Base-by-base conservation (phyloP, 2,113 vertebrate genomes). In the Colius striatus region DNA sequence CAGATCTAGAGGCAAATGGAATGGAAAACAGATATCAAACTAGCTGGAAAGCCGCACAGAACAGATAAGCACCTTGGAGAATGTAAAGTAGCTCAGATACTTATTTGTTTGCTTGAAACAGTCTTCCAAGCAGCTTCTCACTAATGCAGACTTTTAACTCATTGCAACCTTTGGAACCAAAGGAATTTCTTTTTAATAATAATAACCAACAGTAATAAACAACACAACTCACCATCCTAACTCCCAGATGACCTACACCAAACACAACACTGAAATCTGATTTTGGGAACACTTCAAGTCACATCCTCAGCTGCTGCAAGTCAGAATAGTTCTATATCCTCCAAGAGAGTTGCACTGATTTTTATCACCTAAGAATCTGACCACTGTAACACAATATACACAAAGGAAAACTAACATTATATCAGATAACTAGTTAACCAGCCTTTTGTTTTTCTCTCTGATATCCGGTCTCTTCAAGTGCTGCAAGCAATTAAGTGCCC, bases 401-500 rank as follows among this genome's bases (percentile, higher is more conserved):
- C 79, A 32, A 51, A 90, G 70, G 94, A 88, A 90, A 90, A 74
- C 67, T 61, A 94, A 73, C 26, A 19, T 84, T 86, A 7, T 57
- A 85, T 62, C 85, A 92, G 91, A 86, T 76, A 96, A 89, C 53
- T 66, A 30, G 80, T 88, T 97, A 95, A 97, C 87, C 58, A 77
- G 38, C 45, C 89, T 70, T 89, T 85, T 89, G 92, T 66, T 96
- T 97, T 96, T 91, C 90, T 94, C 96, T 92, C 89, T 94, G 85
- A 92, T 93, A 94, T 25, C 66, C 68, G 84, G 89, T 82, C 92
- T 94, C 95, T 96, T 97, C 95, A 97, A 96, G 92, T 94, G 97
- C 96, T 92, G 93, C 93, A 79, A 97, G 94, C 97, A 98, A 97
- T 98, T 98, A 97, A 97, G 97, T 98, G 93, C 84, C 98, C 97